Evolutionary conservation across 2,113 vertebrate genomes (phyloP).

Genomic region (Dascyllus trimaculatus): DNA sequence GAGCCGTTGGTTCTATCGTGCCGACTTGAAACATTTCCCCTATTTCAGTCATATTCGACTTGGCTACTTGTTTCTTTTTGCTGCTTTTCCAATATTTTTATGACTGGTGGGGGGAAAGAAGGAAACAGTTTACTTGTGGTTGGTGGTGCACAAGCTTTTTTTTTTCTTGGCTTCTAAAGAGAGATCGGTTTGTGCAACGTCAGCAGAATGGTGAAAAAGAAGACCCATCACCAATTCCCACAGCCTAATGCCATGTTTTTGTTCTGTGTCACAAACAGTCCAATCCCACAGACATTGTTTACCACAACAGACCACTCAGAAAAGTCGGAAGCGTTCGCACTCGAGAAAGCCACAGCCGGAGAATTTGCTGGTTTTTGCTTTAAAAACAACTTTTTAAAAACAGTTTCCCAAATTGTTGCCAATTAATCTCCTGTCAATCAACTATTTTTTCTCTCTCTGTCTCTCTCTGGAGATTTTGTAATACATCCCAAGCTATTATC

Average conservation of each 20-base stretch:
- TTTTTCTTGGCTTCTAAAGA: neutral
- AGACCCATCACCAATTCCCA: neutral
- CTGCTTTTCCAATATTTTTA: neutral
- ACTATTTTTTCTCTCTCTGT: neutral
- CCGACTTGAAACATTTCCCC: conserved; percentile 4
- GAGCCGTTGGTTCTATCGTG: neutral
- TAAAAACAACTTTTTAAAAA: neutral
- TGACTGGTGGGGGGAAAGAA: neutral
- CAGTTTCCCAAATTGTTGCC: too few species aligned
- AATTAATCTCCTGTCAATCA: neutral
- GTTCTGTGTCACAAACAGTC: conserved; percentile 1
- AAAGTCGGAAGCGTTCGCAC: neutral
- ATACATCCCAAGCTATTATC: conserved; percentile 6
- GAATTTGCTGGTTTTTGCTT: neutral
- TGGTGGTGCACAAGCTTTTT: neutral
- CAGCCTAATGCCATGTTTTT: conserved; percentile 5
- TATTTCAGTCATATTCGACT: neutral
- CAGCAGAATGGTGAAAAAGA: neutral
- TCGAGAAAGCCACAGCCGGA: neutral
- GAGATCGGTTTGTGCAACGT: too few species aligned
- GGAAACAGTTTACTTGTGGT: neutral
- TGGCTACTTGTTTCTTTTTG: neutral
- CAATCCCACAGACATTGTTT: neutral
- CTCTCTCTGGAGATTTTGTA: neutral
- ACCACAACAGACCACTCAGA: neutral